Percentiles rank a stretch among this genome's conserved stretches.
Evolutionary conservation across 2,797 vertebrate genomes (phyloP).

Genomic region (Dryobates pubescens): DNA sequence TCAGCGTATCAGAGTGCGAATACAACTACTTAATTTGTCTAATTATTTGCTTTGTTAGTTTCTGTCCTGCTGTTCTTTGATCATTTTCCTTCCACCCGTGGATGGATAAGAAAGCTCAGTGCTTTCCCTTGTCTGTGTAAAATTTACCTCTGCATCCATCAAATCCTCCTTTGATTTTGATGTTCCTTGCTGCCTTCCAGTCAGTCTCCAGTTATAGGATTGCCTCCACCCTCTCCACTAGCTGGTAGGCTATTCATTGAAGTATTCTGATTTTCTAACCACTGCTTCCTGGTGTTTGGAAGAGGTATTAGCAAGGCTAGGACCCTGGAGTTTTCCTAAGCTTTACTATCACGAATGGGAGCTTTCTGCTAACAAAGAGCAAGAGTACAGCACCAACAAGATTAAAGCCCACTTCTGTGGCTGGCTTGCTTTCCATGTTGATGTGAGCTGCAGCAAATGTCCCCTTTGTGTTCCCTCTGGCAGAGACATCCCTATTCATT

Average conservation of each 20-base stretch:
- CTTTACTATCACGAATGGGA: not conserved
- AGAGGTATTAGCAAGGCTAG: not conserved
- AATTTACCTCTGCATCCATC: not conserved
- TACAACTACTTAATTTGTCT: conserved; percentile 43
- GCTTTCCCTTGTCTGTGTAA: not conserved
- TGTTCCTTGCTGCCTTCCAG: not conserved
- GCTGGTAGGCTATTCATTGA: not conserved
- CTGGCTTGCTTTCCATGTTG: not conserved
- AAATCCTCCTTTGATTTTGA: not conserved
- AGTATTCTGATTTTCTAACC: not conserved
- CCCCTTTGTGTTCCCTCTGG: not conserved
- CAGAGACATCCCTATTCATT: not conserved
- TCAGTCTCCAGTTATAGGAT: not conserved
- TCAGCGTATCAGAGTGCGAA: not conserved
- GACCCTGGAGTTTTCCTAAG: not conserved
- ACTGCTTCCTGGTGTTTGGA: not conserved
- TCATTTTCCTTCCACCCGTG: not conserved
- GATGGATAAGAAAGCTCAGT: not conserved
- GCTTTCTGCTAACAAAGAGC: not conserved
- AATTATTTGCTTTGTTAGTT: conserved; percentile 10
- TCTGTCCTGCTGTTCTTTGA: conserved; percentile 6
- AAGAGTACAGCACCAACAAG: not conserved
- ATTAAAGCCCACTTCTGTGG: not conserved
- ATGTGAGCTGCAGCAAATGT: not conserved
- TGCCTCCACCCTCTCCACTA: not conserved